phyloP scores from a whole-genome alignment of 2,888 invertebrate genomes.

The Rapana venosa region DNA sequence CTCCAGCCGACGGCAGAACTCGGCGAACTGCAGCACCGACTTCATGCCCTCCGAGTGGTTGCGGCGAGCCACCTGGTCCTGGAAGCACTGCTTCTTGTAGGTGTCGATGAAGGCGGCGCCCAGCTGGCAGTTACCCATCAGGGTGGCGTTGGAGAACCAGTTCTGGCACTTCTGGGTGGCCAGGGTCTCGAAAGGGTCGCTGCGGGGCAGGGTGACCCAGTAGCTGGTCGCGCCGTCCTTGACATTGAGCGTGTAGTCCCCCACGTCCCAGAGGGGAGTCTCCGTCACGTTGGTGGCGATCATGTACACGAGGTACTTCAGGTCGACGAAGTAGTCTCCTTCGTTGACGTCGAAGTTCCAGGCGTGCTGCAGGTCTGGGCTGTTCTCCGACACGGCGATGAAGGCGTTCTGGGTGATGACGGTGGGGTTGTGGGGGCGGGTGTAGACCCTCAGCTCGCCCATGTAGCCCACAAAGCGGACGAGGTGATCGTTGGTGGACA shows the following conservation, averaged over 20 bases:
- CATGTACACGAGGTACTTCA: constrained; percentile 13
- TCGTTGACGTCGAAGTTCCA: constrained; percentile 34
- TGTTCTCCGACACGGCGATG: constrained; percentile 27
- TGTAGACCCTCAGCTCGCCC: constrained; percentile 25
- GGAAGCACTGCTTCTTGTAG: constrained; percentile 24
- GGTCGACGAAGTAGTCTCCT: constrained; percentile 28
- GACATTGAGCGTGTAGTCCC: neutral
- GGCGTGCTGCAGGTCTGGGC: constrained; percentile 23
- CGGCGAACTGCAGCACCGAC: constrained; percentile 31
- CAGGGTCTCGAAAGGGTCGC: constrained; percentile 15
- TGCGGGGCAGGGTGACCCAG: constrained; percentile 20
- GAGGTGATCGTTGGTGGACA: constrained; percentile 29
- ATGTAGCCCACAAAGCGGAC: constrained; percentile 18
- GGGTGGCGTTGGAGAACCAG: constrained; percentile 25
- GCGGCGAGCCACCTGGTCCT: constrained; percentile 14
- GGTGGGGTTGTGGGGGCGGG: constrained; percentile 24
- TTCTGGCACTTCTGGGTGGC: constrained; percentile 5
- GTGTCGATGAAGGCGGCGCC: constrained; percentile 23
- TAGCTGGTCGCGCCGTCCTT: constrained; percentile 10
- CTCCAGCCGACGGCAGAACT: constrained; percentile 26
- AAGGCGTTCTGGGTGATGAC: constrained; percentile 30
- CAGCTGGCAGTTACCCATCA: constrained; percentile 2
- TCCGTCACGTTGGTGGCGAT: constrained; percentile 27
- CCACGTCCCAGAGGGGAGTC: constrained; percentile 15
- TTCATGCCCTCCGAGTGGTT: constrained; percentile 27